Evolutionary conservation across 1,140 invertebrate genomes (phyloP), one percentile per base, ranked within the genome.

Genomic region (Popillia japonica): DNA sequence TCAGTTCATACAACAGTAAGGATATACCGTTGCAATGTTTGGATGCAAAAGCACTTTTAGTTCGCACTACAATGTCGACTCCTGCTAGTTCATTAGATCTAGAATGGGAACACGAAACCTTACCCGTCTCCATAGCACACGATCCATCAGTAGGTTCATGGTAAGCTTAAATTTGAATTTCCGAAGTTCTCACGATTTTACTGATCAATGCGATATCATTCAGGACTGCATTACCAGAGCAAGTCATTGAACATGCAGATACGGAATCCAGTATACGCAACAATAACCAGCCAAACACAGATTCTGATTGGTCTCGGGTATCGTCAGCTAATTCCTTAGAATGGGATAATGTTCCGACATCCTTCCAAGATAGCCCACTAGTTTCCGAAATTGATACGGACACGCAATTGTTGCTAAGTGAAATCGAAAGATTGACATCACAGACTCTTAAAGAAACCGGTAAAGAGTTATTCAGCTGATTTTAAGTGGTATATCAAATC

Each of bases 41-140:
- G 42, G 88, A 90, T 84, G 88, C 87, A 40, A 82, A 87, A 78
- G 87, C 85, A 17, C 82, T 90, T 41, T 80, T 90, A 61, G 85
- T 85, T 79, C 84, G 87, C 40, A 85, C 85, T 8, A 81, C 80
- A 68, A 86, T 87, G 41, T 89, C 88, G 40, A 90, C 89, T 78
- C 88, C 90, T 75, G 87, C 87, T 27, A 90, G 88, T 76, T 90
- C 90, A 6, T 81, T 91, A 61, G 90, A 91, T 83, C 84, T 91
- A 79, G 90, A 91, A 83, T 91, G 90, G 90, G 90, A 91, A 84
- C 89, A 90, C 80, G 90, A 91, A 87, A 83, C 83, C n/a, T 76
- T 86, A 22, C 85, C 85, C 40, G 40, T 80, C 20, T 84, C 84
- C 55, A 78, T 85, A 73, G 77, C 83, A 11, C 81, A 83, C 64